Percentiles rank a stretch among this genome's conserved stretches.
Evolutionary conservation across 2,113 vertebrate genomes (phyloP).

Genomic region (Pandion haliaetus): DNA sequence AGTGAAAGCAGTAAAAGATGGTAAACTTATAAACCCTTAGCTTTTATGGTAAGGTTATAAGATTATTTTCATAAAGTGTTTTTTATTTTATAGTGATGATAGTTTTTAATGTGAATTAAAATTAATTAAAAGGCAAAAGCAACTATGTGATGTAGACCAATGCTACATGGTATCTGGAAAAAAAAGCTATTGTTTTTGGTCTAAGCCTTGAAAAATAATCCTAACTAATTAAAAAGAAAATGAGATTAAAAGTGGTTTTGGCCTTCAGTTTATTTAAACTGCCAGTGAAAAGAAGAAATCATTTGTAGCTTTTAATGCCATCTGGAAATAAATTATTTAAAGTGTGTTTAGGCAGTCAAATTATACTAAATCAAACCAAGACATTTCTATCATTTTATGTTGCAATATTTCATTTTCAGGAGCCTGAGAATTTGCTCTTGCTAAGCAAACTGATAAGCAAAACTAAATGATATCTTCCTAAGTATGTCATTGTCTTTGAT

Average conservation of each 20-base stretch:
- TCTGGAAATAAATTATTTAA: conserved; percentile 27
- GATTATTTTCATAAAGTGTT: neutral
- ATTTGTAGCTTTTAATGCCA: neutral
- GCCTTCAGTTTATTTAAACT: neutral
- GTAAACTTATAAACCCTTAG: neutral
- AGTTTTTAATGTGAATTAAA: neutral
- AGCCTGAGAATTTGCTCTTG: conserved; percentile 25
- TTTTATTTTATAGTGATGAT: neutral
- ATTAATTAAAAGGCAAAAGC: neutral
- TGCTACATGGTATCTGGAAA: neutral
- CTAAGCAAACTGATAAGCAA: conserved; percentile 37
- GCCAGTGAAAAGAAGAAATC: neutral
- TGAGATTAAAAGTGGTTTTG: neutral
- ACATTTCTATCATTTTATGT: neutral
- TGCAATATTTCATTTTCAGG: conserved; percentile 30
- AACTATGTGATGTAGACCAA: neutral
- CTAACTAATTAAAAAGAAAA: neutral
- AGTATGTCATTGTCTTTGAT: conserved; percentile 22
- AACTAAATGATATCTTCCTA: conserved; percentile 25
- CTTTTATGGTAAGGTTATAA: neutral
- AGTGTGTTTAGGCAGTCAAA: conserved; percentile 17
- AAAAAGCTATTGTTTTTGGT: accelerated
- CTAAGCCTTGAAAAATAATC: neutral
- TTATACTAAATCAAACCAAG: conserved; percentile 42
- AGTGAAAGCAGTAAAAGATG: neutral